Evolutionary conservation across 2,113 vertebrate genomes (phyloP).

Genomic region (Urocitellus parryii): DNA sequence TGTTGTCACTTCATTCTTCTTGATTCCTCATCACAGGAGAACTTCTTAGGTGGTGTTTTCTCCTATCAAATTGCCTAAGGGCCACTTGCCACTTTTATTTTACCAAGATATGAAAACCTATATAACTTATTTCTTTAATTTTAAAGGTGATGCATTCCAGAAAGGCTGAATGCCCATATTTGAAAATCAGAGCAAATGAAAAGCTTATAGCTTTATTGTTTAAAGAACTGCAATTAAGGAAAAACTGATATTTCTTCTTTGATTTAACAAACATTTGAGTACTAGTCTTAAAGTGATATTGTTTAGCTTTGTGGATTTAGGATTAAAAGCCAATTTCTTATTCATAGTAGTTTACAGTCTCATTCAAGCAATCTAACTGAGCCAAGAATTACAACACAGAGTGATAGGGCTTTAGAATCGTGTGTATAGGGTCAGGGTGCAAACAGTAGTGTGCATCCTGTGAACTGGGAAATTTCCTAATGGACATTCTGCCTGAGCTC

Average conservation of each 20-base stretch:
- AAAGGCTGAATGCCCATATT: neutral
- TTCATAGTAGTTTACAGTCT: neutral
- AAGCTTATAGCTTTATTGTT: neutral
- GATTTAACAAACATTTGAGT: neutral
- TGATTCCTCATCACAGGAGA: neutral
- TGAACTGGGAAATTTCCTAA: rapidly evolving
- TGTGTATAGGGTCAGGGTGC: rapidly evolving
- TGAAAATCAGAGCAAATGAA: neutral
- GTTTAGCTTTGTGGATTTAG: neutral
- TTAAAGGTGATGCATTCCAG: neutral
- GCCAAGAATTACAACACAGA: neutral
- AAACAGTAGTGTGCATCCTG: rapidly evolving
- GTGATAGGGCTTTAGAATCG: too few species aligned
- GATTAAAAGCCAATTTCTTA: neutral
- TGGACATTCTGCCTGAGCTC: neutral
- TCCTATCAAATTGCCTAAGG: neutral
- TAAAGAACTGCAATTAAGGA: neutral
- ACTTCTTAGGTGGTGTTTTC: neutral
- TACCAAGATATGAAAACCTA: neutral
- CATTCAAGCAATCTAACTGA: neutral
- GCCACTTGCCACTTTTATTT: neutral
- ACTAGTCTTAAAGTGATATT: neutral
- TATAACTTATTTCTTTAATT: neutral
- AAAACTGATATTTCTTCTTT: neutral
- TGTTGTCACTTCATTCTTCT: neutral